These are phyloP conservation scores for Margaritifera margaritifera DNA, from an alignment of 2,888 invertebrate species.

Conservation along the genomic window DNA sequence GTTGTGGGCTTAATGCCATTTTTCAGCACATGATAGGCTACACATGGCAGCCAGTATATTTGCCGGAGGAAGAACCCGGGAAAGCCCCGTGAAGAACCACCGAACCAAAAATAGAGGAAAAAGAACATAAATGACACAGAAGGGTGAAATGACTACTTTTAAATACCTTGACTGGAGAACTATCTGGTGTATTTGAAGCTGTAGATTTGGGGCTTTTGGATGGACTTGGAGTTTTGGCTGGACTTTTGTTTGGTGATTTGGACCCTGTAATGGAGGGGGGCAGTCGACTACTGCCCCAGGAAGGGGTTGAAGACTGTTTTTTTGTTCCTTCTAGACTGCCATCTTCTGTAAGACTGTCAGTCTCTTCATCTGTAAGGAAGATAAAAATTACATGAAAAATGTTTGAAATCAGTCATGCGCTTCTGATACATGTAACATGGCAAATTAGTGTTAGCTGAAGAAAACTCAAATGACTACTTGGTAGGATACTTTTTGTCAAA, in stretches of 20 bases:
- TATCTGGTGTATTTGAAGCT: slow-evolving; percentile 39
- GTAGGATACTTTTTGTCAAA: too few relatives aligned
- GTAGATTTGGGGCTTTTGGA: slow-evolving; percentile 22
- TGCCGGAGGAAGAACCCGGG: too few relatives aligned
- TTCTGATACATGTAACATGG: too few relatives aligned
- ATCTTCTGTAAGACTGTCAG: slow-evolving; percentile 39
- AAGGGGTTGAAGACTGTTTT: slow-evolving; percentile 37
- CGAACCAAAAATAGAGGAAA: slow-evolving; percentile 54
- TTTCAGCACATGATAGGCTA: too few relatives aligned
- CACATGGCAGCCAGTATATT: too few relatives aligned
- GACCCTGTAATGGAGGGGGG: slow-evolving; percentile 53
- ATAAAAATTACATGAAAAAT: too few relatives aligned
- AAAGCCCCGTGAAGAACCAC: slow-evolving; percentile 54
- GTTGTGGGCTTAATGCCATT: too few relatives aligned
- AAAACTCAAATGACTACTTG: too few relatives aligned
- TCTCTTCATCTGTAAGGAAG: slow-evolving; percentile 18
- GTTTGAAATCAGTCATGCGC: too few relatives aligned
- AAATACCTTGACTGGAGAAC: slow-evolving; percentile 53
- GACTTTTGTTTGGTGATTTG: slow-evolving; percentile 46
- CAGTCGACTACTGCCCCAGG: slow-evolving; percentile 56
- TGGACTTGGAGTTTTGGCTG: slow-evolving; percentile 42
- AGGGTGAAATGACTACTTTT: not conserved
- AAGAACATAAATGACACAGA: not conserved
- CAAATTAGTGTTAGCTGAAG: too few relatives aligned
- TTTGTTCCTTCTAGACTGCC: slow-evolving; percentile 21